Percentiles rank a stretch among this genome's conserved stretches.
These are phyloP conservation scores for Drosophila falleni DNA, from an alignment of 2,888 invertebrate genomes.

Conservation along the genomic window DNA sequence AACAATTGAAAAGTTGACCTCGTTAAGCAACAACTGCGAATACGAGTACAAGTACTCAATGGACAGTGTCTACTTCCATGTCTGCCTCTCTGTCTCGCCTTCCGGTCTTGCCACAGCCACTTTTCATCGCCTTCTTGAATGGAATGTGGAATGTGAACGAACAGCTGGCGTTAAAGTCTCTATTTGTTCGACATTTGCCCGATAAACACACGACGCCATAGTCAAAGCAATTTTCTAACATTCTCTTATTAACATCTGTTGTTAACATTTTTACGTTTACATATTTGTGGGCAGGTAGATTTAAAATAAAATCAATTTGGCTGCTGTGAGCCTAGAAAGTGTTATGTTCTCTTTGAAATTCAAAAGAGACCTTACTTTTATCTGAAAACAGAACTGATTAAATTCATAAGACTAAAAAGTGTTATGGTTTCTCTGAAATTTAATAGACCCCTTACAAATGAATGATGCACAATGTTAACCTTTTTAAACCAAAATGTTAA, in stretches of 20 bases:
- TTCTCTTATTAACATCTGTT: conserved; percentile 6
- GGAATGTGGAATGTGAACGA: conserved; percentile 36
- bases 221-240: conserved; percentile 1
- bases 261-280: neutral
- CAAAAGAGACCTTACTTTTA: neutral
- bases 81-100: neutral
- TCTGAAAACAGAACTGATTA: neutral
- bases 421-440: neutral
- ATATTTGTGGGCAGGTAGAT: neutral
- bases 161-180: conserved; percentile 22
- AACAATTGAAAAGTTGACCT: conserved; percentile 19
- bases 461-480: too few relatives aligned
- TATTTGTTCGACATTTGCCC: conserved; percentile 7
- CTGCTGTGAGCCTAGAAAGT: conserved; percentile 1
- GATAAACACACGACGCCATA: conserved; percentile 11
- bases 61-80: neutral
- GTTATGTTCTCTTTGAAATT: neutral
- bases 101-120: conserved; percentile 4
- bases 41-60: conserved; percentile 20
- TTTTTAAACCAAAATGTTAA: too few relatives aligned
- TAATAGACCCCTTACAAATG: too few relatives aligned
- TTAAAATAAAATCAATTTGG: neutral
- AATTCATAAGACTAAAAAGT: neutral
- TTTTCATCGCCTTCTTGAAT: conserved; percentile 28
- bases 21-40: conserved; percentile 11